Evolutionary conservation across 2,797 vertebrate species (phyloP).

Genomic region (Neopelma chrysocephalum): DNA sequence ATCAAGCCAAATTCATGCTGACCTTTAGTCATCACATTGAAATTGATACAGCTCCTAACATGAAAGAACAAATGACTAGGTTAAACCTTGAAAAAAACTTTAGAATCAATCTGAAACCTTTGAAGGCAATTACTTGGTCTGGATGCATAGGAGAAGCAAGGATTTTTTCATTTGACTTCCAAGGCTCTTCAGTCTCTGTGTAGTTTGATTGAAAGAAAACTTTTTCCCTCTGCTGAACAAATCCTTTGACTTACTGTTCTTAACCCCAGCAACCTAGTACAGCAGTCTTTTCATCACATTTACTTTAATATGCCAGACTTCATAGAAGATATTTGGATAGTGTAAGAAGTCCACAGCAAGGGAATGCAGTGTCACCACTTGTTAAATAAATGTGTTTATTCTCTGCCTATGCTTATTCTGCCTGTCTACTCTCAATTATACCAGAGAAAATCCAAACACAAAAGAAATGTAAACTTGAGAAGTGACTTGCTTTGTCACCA

Average conservation of each 20-base stretch:
- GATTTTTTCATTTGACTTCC: constrained; percentile 24
- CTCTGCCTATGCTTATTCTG: background rate
- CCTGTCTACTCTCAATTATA: background rate
- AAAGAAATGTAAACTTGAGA: background rate
- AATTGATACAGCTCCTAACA: background rate
- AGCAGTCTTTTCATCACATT: background rate
- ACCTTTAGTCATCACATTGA: background rate
- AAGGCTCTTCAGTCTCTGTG: background rate
- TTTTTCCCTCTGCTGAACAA: constrained; percentile 36
- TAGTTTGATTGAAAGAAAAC: constrained; percentile 13
- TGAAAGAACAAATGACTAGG: background rate
- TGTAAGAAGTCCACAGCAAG: background rate
- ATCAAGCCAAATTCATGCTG: background rate
- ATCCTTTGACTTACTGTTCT: constrained; percentile 34
- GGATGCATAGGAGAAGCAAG: background rate
- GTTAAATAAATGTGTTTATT: constrained; percentile 28
- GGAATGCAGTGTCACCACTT: background rate
- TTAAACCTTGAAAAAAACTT: background rate
- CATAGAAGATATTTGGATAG: constrained; percentile 30
- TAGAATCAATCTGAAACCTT: constrained; percentile 16
- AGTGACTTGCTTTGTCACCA: background rate
- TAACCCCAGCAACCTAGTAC: background rate
- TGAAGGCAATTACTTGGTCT: constrained; percentile 6
- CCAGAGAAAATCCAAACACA: background rate
- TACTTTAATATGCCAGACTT: background rate